Base-by-base conservation (phyloP, 2,888 invertebrate species). In the Horisme vitalbata region DNA sequence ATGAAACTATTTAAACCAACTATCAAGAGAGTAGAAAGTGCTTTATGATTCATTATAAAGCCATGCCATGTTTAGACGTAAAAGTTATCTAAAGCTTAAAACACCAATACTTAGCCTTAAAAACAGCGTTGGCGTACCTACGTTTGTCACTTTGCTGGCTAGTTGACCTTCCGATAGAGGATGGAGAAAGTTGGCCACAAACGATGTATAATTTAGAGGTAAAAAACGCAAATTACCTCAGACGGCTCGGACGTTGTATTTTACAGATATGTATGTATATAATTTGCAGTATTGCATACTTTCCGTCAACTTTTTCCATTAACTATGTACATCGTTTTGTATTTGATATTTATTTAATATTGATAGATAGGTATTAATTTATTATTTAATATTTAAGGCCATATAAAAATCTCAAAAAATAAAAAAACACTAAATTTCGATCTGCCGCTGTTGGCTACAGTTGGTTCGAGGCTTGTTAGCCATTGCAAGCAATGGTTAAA, bases 131-230 rank as follows among this genome's bases (percentile, higher is more conserved):
- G 28, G 27, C 18, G 27, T 37, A 11, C 13, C n/a, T 9, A 6
- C 20, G 41, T 24, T 15, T 34, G 43, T 30, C 43, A 39, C 21
- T 24, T 15, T 9, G 31, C 14, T 37, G 32, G 43, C 38, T 34
- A 38, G 37, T 43, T 49, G 48, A 49, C 48, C 48, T 49, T 43
- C 41, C 28, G 10, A 11, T 18, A 24, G 41, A 32, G 21, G 21
- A 12, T 23, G 23, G 33, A 49, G 48, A 49, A 49, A 49, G 48
- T 23, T 38, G 21, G 5, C 26, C 26, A 14, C 33, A 47, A 23
- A 34, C 41, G 15, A 43, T 14, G 27, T 32, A 21, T 44, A 31
- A 23, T 28, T 47, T 33, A 32, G 31, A 21, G 18, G 23, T 36
- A 31, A 24, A 31, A 38, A 34, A 38, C 34, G 38, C 27, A 23